phyloP scores from a whole-genome alignment of 2,797 vertebrate species.

The Myioborus melanocephalus region DNA sequence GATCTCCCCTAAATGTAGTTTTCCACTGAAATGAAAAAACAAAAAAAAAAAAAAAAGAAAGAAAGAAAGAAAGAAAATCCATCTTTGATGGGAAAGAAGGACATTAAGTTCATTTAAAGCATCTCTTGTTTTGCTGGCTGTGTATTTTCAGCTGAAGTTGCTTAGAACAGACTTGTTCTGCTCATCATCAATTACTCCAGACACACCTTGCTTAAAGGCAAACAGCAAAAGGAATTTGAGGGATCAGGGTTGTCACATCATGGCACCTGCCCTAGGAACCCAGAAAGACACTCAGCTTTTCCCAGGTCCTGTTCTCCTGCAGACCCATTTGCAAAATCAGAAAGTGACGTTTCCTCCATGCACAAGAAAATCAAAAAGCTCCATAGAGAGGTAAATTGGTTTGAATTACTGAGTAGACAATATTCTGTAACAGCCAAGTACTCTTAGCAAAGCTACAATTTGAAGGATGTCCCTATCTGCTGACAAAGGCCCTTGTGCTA shows the following conservation, averaged over 20 bases:
- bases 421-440: not conserved
- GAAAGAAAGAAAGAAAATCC: fast-evolving
- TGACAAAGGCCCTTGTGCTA: not conserved
- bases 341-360: not conserved
- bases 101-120: not conserved
- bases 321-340: not conserved
- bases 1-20: not conserved
- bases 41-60: not conserved
- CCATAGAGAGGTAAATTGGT: not conserved
- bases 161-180: not conserved
- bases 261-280: not conserved
- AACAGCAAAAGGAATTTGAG: not conserved
- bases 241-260: not conserved
- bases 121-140: not conserved
- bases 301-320: not conserved
- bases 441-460: not conserved
- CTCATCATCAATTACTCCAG: not conserved
- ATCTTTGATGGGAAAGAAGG: not conserved
- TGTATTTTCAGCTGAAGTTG: not conserved
- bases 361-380: not conserved
- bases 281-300: not conserved
- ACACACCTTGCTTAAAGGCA: not conserved
- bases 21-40: not conserved
- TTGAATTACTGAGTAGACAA: not conserved
- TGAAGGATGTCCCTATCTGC: not conserved